These are phyloP conservation scores for Pangasius sanitwongsei DNA, from an alignment of 2,797 vertebrate genomes.

Conservation along the genomic window DNA sequence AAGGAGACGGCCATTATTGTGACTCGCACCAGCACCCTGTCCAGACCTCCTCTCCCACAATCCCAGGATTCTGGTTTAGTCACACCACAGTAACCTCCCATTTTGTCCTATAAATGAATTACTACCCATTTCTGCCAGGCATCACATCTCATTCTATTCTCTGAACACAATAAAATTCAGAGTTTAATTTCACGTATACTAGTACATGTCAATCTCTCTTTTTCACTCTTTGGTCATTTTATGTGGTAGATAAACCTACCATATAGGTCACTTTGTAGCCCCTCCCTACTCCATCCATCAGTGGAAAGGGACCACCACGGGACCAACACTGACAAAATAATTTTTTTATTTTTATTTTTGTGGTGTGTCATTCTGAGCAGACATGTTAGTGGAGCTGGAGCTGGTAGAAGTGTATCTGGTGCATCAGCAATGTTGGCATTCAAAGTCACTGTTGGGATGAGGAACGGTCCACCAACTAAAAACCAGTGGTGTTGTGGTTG, in stretches of 20 bases:
- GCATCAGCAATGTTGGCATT: neutral
- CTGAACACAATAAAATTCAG: neutral
- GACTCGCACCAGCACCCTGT: constrained; percentile 66
- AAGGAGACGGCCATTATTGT: constrained; percentile 78
- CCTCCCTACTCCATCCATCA: neutral
- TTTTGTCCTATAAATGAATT: constrained; percentile 29
- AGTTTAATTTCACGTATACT: neutral
- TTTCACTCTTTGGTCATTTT: neutral
- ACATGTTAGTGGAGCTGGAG: neutral
- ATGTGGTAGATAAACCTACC: no score
- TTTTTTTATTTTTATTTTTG: neutral
- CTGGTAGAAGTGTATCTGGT: neutral
- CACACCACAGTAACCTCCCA: neutral
- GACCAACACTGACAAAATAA: neutral
- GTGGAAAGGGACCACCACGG: neutral
- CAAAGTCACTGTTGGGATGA: neutral
- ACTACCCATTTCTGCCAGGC: neutral
- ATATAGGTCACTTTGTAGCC: neutral
- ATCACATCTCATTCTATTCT: neutral
- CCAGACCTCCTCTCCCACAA: constrained; percentile 52
- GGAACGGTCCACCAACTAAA: neutral
- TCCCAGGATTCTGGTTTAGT: constrained; percentile 15
- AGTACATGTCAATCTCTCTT: neutral
- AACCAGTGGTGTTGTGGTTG: constrained; percentile 1
- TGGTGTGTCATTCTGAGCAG: neutral